phyloP scores from a whole-genome alignment of 2,888 invertebrate species.

The Teleiodes luculella region DNA sequence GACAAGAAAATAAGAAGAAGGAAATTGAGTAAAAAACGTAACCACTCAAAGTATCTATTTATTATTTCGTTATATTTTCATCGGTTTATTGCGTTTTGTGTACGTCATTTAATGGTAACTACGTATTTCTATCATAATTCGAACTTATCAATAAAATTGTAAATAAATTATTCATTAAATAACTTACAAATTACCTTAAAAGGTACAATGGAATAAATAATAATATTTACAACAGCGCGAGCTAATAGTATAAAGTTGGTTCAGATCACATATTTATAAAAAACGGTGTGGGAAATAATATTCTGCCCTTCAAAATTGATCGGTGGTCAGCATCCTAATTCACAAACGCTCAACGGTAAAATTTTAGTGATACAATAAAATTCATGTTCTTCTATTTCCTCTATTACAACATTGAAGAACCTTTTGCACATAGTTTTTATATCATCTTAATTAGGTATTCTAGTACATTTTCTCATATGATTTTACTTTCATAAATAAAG shows the following conservation, averaged over 20 bases:
- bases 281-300: not conserved
- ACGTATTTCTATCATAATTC: conserved; percentile 23
- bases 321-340: conserved; percentile 16
- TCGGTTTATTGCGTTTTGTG: conserved; percentile 22
- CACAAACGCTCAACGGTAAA: not conserved
- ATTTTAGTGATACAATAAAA: too few species aligned
- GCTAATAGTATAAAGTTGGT: conserved; percentile 22
- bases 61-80: conserved; percentile 27
- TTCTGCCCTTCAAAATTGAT: conserved; percentile 12
- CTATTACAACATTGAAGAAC: too few species aligned
- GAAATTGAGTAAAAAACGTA: conserved; percentile 26
- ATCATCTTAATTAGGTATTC: too few species aligned
- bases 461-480: too few species aligned
- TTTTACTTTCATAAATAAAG: too few species aligned
- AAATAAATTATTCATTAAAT: conserved; percentile 47
- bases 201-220: conserved; percentile 9
- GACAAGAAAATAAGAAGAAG: not conserved
- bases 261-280: conserved; percentile 16
- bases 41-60: conserved; percentile 31
- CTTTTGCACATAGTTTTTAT: too few species aligned
- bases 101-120: conserved; percentile 37
- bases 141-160: conserved; percentile 31
- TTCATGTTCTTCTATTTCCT: too few species aligned
- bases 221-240: conserved; percentile 62
- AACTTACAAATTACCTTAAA: conserved; percentile 32